Conservation (phyloP, 2,113 vertebrate species). For the Copsychus sechellarum region DNA sequence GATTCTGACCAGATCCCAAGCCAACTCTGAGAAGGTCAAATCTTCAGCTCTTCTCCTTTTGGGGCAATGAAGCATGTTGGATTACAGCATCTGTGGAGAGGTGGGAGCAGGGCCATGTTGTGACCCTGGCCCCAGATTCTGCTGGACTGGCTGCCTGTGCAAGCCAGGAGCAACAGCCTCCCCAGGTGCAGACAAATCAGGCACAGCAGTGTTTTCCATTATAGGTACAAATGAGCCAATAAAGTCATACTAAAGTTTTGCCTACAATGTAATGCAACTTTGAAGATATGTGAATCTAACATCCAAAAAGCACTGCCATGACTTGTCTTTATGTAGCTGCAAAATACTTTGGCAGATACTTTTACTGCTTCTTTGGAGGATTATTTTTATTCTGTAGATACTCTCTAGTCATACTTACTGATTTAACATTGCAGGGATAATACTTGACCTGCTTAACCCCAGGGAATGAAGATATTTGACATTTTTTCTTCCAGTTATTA, state of each 20-base stretch:
- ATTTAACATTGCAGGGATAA: not conserved
- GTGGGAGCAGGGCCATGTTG: rapidly evolving
- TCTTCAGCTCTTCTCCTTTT: not conserved
- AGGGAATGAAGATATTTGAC: not conserved
- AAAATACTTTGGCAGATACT: not conserved
- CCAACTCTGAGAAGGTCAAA: not conserved
- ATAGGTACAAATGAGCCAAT: not conserved
- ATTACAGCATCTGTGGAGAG: not conserved
- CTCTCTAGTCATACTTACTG: not conserved
- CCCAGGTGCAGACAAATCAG: not conserved
- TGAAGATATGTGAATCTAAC: not conserved
- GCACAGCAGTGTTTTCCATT: not conserved
- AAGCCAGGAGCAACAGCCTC: not conserved
- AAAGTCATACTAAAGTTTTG: not conserved
- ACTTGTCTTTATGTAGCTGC: not conserved
- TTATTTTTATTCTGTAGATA: not conserved
- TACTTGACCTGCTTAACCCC: not conserved
- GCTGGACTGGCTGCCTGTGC: not conserved
- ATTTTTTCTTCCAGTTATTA: not conserved
- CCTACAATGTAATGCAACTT: not conserved
- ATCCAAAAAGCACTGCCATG: not conserved
- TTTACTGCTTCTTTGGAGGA: not conserved
- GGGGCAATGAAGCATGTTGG: rapidly evolving
- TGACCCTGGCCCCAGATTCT: rapidly evolving
- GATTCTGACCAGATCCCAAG: not conserved